Evolutionary conservation across 2,797 vertebrate species (phyloP).

Genomic region (Trachurus trachurus): DNA sequence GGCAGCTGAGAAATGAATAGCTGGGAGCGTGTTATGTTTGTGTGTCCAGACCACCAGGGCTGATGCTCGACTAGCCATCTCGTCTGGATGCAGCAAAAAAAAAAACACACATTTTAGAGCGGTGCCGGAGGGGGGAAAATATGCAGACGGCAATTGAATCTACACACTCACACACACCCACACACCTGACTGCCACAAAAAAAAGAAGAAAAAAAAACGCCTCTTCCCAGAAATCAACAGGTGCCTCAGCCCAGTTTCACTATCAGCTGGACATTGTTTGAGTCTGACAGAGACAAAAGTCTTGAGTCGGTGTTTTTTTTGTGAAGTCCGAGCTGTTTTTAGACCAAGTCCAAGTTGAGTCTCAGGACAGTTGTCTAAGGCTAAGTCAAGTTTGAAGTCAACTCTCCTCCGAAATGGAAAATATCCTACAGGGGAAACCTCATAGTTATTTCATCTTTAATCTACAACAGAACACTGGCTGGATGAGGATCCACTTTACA

Average conservation of each 20-base stretch:
- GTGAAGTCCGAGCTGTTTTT: neutral
- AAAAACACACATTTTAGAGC: slow-evolving; percentile 15
- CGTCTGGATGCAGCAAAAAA: slow-evolving; percentile 25
- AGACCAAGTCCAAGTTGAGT: slow-evolving; percentile 1
- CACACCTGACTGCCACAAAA: slow-evolving; percentile 55
- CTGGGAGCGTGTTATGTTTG: slow-evolving; percentile 42
- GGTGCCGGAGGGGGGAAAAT: slow-evolving; percentile 45
- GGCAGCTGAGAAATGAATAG: slow-evolving; percentile 64
- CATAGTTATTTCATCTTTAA: neutral
- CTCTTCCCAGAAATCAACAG: slow-evolving; percentile 57
- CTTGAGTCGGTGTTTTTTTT: slow-evolving; percentile 4
- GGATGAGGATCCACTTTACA: too few relatives aligned
- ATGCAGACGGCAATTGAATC: slow-evolving; percentile 49
- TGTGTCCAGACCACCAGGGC: slow-evolving; percentile 68
- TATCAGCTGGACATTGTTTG: slow-evolving; percentile 13
- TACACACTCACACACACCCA: slow-evolving; percentile 39
- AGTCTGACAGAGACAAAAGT: slow-evolving; percentile 24
- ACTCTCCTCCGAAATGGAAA: neutral
- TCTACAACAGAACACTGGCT: neutral
- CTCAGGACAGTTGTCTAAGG: neutral
- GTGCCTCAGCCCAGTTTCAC: slow-evolving; percentile 48
- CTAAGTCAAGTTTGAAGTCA: neutral
- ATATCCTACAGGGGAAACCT: neutral
- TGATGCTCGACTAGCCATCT: slow-evolving; percentile 49
- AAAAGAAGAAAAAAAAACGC: neutral